These are phyloP conservation scores for Clanis bilineata DNA, from an alignment of 2,888 invertebrate genomes.

Conservation along the genomic window DNA sequence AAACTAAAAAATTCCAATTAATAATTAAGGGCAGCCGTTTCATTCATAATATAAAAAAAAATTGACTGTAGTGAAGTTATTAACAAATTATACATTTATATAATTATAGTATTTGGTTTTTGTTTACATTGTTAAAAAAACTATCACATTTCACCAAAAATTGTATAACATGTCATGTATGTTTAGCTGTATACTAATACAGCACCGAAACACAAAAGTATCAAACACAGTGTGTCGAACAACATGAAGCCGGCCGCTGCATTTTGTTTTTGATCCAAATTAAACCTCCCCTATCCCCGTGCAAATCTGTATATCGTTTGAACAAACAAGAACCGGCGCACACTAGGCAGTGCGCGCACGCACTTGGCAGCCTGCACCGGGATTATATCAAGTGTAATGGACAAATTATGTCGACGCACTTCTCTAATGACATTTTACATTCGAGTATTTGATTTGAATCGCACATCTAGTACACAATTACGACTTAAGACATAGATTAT, in stretches of 20 bases:
- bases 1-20: too few species aligned
- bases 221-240: neutral
- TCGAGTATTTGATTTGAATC: neutral
- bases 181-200: neutral
- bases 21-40: too few species aligned
- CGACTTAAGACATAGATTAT: too few species aligned
- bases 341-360: constrained; percentile 1
- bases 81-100: too few species aligned
- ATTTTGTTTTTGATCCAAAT: constrained; percentile 19
- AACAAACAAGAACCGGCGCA: constrained; percentile 29
- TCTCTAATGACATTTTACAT: neutral
- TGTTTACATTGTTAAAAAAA: too few species aligned
- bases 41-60: too few species aligned
- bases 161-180: too few species aligned
- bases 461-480: neutral
- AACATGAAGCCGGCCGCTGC: neutral
- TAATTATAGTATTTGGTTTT: too few species aligned
- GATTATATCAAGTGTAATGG: constrained; percentile 24
- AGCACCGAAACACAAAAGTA: neutral
- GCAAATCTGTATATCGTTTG: constrained; percentile 36
- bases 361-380: constrained; percentile 17
- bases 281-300: constrained; percentile 2
- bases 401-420: constrained; percentile 22
- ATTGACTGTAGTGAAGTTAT: too few species aligned
- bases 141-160: too few species aligned